Evolutionary conservation across 2,888 invertebrate genomes (phyloP).

Genomic region (Amiota minor): DNA sequence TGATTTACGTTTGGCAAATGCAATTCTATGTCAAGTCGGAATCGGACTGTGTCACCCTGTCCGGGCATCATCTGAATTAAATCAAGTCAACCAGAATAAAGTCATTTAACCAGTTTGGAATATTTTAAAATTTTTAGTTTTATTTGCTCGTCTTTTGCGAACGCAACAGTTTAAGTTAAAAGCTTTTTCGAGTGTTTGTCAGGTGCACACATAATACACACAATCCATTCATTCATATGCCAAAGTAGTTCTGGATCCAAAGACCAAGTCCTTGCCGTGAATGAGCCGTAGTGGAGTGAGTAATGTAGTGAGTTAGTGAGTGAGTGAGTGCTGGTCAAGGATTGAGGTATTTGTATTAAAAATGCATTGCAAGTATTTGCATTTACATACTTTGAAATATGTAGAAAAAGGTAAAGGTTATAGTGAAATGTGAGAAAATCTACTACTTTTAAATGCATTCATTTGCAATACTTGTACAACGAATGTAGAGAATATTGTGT

Average conservation of each 20-base stretch:
- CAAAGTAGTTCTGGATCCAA: background rate
- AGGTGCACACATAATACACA: constrained; percentile 4
- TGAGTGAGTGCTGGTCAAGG: constrained; percentile 10
- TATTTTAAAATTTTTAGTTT: constrained; percentile 17
- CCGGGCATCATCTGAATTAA: constrained; percentile 21
- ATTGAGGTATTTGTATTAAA: constrained; percentile 24
- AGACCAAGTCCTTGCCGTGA: too few species aligned
- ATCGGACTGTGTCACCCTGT: background rate
- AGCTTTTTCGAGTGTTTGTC: constrained; percentile 31
- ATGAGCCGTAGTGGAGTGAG: too few species aligned
- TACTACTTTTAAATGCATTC: too few species aligned
- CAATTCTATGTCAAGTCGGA: constrained; percentile 11
- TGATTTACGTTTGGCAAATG: constrained; percentile 30
- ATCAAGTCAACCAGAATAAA: constrained; percentile 31
- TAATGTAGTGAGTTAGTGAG: too few species aligned
- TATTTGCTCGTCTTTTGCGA: background rate
- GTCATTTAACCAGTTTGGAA: constrained; percentile 30
- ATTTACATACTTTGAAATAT: constrained; percentile 24
- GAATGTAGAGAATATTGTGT: too few species aligned
- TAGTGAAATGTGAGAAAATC: too few species aligned
- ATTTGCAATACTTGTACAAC: too few species aligned
- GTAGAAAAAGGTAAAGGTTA: background rate
- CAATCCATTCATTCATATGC: background rate
- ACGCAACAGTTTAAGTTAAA: constrained; percentile 27
- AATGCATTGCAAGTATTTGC: constrained; percentile 27